Percentiles rank a stretch among this genome's conserved stretches.
Conservation (phyloP, 2,797 vertebrate species). For the Cephalopachus bancanus region DNA sequence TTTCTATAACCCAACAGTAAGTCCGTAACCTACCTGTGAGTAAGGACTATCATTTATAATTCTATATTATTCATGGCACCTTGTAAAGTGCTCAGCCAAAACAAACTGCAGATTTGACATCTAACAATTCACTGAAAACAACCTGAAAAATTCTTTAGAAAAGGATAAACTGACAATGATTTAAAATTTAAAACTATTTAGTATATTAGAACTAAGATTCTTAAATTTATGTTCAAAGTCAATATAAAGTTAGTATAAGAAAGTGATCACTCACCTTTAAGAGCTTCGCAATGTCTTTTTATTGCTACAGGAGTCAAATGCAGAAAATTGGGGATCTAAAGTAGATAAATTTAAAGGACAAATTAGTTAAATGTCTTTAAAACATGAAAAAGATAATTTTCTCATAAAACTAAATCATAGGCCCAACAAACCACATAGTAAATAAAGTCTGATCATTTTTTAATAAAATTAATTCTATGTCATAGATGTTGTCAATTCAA, state of each 20-base stretch:
- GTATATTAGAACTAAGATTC: background rate
- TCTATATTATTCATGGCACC: background rate
- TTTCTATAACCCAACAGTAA: background rate
- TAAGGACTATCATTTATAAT: conserved; percentile 20
- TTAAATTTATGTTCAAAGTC: background rate
- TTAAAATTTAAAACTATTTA: background rate
- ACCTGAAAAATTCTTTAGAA: background rate
- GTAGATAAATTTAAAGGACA: conserved; percentile 78
- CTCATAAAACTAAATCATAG: conserved; percentile 13
- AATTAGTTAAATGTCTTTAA: conserved; percentile 19
- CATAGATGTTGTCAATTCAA: background rate
- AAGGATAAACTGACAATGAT: background rate
- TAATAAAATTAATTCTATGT: background rate
- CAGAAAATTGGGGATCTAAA: conserved; percentile 98
- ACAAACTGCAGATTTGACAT: background rate
- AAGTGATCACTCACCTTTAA: conserved; percentile 92
- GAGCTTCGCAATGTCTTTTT: conserved; percentile 96
- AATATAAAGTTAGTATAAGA: conserved; percentile 23
- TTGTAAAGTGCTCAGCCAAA: background rate
- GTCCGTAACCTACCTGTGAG: background rate
- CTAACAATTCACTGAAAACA: conserved; percentile 33
- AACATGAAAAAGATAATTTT: conserved; percentile 57
- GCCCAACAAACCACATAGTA: background rate
- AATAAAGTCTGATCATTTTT: conserved; percentile 1
- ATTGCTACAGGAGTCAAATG: conserved; percentile 97